Base-by-base conservation (phyloP, 2,113 vertebrate species). In the Corvus moneduloides region DNA sequence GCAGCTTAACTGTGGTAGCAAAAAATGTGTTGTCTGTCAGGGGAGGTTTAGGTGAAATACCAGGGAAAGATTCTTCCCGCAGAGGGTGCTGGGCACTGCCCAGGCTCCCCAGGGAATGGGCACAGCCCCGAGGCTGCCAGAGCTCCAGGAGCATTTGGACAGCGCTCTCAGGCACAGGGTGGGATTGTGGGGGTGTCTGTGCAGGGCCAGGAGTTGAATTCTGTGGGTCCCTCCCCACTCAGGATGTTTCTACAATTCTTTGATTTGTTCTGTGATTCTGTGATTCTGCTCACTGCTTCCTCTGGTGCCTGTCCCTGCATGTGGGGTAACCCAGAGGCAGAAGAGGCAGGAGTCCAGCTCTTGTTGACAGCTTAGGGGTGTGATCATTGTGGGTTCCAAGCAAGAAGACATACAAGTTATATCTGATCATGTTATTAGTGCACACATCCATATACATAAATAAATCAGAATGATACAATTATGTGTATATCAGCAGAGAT, bases 161-260 rank as follows among this genome's bases (percentile, higher is more conserved):
- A 59, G 0, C 0, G 1, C 75, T 26, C 6, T 1, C 24, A 16
- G 27, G 27, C 14, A 9, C 32, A 28, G 41, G 39, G 13, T 27
- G 58, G 44, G 27, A 6, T 39, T 51, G 44, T 26, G 26, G n/a
- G 35, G 43, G 16, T 26, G n/a, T 62, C 56, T 39, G n/a, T 11
- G 74, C 56, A 61, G 44, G n/a, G 28, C 27, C 44, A 33, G 44
- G 56, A 2, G 44, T 11, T 62, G 74, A 6, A 26, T 51, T 35
- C 13, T 13, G 28, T 24, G n/a, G 16, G 16, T 61, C 27, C 27
- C 27, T 61, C 28, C 44, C 56, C 18, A 6, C 21, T 24, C n/a
- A 39, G 56, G n/a, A 11, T 61, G 30, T 61, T 33, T 35, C 56
- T 20, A 20, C 7, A 32, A 26, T 33, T 62, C 28, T 39, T 56